Evolutionary conservation across 2,888 invertebrate genomes (phyloP).

Genomic region (Trachelus tabidus): DNA sequence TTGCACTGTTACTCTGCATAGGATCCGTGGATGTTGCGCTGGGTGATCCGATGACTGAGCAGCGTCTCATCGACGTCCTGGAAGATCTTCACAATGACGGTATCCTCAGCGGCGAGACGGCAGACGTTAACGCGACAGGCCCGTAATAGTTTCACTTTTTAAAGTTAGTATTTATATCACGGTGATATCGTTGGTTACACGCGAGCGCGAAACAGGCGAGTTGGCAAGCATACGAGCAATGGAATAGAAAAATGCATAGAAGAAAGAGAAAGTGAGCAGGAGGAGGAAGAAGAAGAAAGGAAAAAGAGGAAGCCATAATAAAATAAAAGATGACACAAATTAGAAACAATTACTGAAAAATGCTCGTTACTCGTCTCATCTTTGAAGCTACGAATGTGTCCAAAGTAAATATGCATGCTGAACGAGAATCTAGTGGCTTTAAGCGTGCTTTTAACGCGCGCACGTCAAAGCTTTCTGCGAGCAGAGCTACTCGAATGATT

Average conservation of each 20-base stretch:
- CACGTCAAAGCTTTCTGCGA: slow-evolving; percentile 1
- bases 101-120: slow-evolving; percentile 69
- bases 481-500: background rate
- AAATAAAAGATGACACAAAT: slow-evolving; percentile 67
- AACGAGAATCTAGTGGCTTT: slow-evolving; percentile 7
- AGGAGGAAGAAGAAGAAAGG: slow-evolving; percentile 67
- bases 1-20: slow-evolving; percentile 82
- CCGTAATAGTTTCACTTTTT: slow-evolving; percentile 7
- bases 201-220: slow-evolving; percentile 9
- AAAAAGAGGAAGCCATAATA: slow-evolving; percentile 60
- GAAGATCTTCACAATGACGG: slow-evolving; percentile 80
- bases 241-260: slow-evolving; percentile 1
- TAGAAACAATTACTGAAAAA: background rate
- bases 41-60: slow-evolving; percentile 81
- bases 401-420: slow-evolving; percentile 1
- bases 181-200: background rate
- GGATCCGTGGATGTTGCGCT: slow-evolving; percentile 85
- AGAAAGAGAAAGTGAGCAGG: slow-evolving; percentile 75
- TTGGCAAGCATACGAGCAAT: slow-evolving; percentile 6
- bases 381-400: background rate
- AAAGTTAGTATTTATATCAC: background rate
- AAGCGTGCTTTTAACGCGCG: slow-evolving; percentile 5
- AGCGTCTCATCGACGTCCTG: slow-evolving; percentile 79
- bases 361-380: background rate
- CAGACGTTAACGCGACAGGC: slow-evolving; percentile 20